Base-by-base conservation (phyloP, 2,888 invertebrate species). In the Melangyna quadrimaculata region DNA sequence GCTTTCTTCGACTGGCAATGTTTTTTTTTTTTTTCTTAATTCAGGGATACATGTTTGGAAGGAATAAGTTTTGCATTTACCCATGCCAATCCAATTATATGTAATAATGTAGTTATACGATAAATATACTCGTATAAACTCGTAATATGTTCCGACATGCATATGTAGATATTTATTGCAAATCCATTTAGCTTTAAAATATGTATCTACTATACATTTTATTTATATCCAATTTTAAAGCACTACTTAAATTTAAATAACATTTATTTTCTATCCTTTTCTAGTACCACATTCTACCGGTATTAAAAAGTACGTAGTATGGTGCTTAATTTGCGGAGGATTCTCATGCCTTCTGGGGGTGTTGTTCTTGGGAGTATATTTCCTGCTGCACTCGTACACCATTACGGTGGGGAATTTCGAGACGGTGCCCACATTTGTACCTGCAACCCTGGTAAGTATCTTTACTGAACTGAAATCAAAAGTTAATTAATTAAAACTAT, bases 401-500 rank as follows among this genome's bases (percentile, higher is more conserved):
- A 94, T 95, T 35, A 95, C 95, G 2, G 93, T 95, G 88, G 94
- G 93, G 29, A 94, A 97, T 90, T 95, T 98, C 92, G 98, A 98
- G 93, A 97, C 98, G 0, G 96, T 98, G 88, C 98, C 98, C n/a
- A 97, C 97, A 7, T 98, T 98, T 90, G 97, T 98, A 88, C 97
- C 97, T 45, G 97, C 97, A 79, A 95, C 96, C 88, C 95, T 97
- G 96, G 98, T 98, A 92, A 94, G 94, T 91, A 51, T 3, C 24
- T 22, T 4, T 22, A 3, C 2, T 32, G 9, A 14, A 51, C 8
- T 37, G 35, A 59, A 59, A 59, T 59, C 37, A 37, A 37, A 59
- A 37, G 37, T 59, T 59, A 59, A 59, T 59, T 37, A 59, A 59
- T 59, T 59, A 22, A 59, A 35, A 9, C 37, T 37, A 59, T 59